A percentile compares a stretch with the other conserved stretches of the same genome.
Evolutionary conservation across 2,113 vertebrate species (phyloP).

Genomic region (Caranx ignobilis): DNA sequence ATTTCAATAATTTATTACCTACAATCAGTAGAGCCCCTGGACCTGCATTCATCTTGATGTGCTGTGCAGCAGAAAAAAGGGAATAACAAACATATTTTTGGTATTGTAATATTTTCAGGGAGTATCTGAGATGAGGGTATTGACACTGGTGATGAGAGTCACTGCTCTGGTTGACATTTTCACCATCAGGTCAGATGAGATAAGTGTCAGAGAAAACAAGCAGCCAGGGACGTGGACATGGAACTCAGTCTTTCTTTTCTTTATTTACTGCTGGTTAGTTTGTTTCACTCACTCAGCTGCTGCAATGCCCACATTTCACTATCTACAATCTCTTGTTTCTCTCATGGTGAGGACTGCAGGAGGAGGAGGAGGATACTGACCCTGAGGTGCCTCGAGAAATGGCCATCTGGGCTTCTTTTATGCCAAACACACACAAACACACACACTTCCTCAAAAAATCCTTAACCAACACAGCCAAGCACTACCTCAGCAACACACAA

Average conservation of each 20-base stretch:
- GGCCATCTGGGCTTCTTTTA: slow-evolving; percentile 44
- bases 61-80: background rate
- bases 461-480: slow-evolving; percentile 30
- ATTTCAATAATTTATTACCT: slow-evolving; percentile 40
- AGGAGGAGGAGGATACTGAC: slow-evolving; percentile 33
- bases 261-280: background rate
- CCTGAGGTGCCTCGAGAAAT: slow-evolving; percentile 33
- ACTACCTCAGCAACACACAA: slow-evolving; percentile 39
- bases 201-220: slow-evolving; percentile 6
- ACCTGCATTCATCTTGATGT: slow-evolving; percentile 19
- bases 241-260: background rate
- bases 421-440: slow-evolving; percentile 17
- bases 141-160: slow-evolving; percentile 5
- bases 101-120: background rate
- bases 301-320: slow-evolving; percentile 18
- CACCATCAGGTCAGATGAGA: slow-evolving; percentile 21
- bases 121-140: no score
- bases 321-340: slow-evolving; percentile 15
- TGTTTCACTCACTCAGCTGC: slow-evolving; percentile 38
- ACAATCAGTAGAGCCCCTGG: slow-evolving; percentile 11
- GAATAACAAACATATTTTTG: background rate
- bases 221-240: background rate
- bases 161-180: slow-evolving; percentile 35
- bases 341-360: slow-evolving; percentile 13
- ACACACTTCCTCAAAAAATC: slow-evolving; percentile 32